phyloP scores from a whole-genome alignment of 2,888 invertebrate species.

The Xiphydria camelus region DNA sequence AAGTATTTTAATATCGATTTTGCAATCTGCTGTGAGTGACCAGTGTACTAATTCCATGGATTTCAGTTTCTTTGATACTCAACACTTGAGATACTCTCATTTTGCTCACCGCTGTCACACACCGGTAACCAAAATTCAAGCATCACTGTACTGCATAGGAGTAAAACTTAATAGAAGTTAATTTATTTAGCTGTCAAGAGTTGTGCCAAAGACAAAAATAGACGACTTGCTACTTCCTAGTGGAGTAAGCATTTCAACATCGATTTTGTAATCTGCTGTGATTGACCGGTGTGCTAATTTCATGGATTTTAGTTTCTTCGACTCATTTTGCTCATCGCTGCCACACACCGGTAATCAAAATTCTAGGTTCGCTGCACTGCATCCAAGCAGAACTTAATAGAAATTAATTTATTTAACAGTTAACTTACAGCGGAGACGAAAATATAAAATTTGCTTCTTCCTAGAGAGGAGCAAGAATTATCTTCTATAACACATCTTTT shows the following conservation, averaged over 20 bases:
- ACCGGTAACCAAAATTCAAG: background rate
- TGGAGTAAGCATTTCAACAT: background rate
- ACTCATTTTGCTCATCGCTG: background rate
- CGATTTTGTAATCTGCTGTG: background rate
- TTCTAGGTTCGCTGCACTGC: background rate
- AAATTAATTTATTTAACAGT: background rate
- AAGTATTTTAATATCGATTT: background rate
- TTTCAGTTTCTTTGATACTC: background rate
- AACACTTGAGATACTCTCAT: background rate
- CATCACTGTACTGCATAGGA: background rate
- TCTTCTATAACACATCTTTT: background rate
- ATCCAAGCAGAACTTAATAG: background rate
- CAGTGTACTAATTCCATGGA: background rate
- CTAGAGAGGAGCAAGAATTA: background rate
- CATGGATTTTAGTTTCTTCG: background rate
- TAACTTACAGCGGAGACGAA: background rate
- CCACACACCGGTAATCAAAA: background rate
- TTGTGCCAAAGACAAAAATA: background rate
- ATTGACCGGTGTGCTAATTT: background rate
- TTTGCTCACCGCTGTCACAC: background rate
- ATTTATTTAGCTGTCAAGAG: background rate
- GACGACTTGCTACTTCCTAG: background rate
- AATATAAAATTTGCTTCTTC: background rate
- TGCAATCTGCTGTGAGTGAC: background rate
- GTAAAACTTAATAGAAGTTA: background rate